Base-by-base conservation (phyloP, 2,797 vertebrate species). In the Urocyon cinereoargenteus region DNA sequence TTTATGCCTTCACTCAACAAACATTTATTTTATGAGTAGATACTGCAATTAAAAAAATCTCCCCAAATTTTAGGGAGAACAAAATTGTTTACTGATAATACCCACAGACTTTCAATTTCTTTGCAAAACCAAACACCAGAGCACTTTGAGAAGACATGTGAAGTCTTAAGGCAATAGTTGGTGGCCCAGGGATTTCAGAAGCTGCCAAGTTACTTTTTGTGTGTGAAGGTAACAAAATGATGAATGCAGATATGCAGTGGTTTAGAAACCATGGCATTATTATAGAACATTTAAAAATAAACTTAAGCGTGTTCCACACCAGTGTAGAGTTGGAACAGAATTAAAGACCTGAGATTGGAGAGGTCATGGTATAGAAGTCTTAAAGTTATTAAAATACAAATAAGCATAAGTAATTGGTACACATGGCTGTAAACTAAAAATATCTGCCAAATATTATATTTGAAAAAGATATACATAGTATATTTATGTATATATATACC, bases 301-400 rank as follows among this genome's bases (percentile, higher is more conserved):
- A 40, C 28, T 22, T 70, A 61, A 72, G 14, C 14, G 0, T 86
- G 3, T 81, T 73, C 28, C 12, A 59, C 2, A 64, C 22, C 36
- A 91, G 2, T 21, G n/a, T 36, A 86, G 15, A 59, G 1, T 2
- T 70, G 28, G 22, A 86, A 15, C 8, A 82, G 28, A 93, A 93
- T 82, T 78, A 49, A 59, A 84, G 36, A 53, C 8, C 36, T 82
- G 59, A n/a, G 15, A 64, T 3, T 86, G 53, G 83, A 73, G 26
- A 91, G 34, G 12, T 77, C 31, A 53, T 78, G 15, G 15, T 45
- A 62, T 28, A 45, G 24, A 78, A 40, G 26, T 55, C 16, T 66
- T 92, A 28, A 93, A 89, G 73, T 91, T 86, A 70, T 70, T 66
- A 72, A 91, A 91, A 86, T 59, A 40, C 2, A 81, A n/a, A 75